phyloP scores from a whole-genome alignment of 2,888 invertebrate species.

The Oconnorella tubifera region DNA sequence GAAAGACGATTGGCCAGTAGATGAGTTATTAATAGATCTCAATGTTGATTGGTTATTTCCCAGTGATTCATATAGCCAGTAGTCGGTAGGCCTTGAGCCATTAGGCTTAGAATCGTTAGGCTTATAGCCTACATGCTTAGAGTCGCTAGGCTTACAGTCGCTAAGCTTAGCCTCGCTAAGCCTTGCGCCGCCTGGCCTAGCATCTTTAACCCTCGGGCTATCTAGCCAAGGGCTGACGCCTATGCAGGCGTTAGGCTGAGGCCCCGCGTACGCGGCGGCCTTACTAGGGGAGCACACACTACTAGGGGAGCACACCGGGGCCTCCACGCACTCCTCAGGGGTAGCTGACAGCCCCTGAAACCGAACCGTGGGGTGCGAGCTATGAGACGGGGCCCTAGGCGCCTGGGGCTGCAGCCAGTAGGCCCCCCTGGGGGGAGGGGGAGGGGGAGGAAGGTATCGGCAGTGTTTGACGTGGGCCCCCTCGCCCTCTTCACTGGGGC shows the following conservation, averaged over 20 bases:
- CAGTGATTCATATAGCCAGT: too few relatives aligned
- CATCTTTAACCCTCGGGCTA: not conserved
- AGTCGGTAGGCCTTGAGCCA: not conserved
- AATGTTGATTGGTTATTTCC: not conserved
- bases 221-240: not conserved
- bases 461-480: conserved; percentile 8
- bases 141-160: too few relatives aligned
- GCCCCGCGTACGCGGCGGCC: not conserved
- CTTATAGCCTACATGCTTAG: not conserved
- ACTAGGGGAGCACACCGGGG: not conserved
- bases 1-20: not conserved
- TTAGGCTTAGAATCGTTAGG: not conserved
- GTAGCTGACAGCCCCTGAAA: conserved; percentile 14
- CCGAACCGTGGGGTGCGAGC: conserved; percentile 12
- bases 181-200: not conserved
- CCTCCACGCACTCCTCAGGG: conserved; percentile 14
- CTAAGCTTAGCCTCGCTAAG: not conserved
- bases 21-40: too few relatives aligned
- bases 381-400: not conserved
- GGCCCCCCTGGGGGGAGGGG: conserved; percentile 17
- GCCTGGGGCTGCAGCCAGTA: conserved; percentile 19
- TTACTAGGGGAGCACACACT: not conserved
- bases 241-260: conserved; percentile 4
- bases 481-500: conserved; percentile 20
- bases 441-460: conserved; percentile 13